Conservation (phyloP, 1,140 invertebrate genomes). For the Drosophila elegans region DNA sequence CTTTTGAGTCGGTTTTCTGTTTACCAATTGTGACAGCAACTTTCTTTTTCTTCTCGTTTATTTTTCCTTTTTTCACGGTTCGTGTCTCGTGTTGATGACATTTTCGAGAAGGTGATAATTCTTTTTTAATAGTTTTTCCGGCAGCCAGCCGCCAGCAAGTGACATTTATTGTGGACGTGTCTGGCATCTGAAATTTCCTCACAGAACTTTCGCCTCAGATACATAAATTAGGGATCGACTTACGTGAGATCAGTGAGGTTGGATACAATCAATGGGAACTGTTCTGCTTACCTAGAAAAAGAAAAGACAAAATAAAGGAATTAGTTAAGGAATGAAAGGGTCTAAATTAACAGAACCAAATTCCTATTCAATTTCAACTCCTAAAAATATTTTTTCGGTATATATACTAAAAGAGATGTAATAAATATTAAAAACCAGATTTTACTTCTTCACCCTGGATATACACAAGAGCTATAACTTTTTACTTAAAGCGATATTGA, state of each 20-base stretch:
- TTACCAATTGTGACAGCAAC: constrained; percentile 53
- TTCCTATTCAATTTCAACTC: neutral
- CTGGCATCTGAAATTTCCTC: constrained; percentile 33
- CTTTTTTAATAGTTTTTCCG: constrained; percentile 82
- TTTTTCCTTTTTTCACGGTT: constrained; percentile 46
- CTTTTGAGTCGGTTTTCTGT: constrained; percentile 43
- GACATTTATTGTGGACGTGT: constrained; percentile 75
- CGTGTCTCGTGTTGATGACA: constrained; percentile 32
- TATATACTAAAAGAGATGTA: neutral
- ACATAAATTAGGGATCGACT: constrained; percentile 57
- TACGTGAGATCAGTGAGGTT: constrained; percentile 39
- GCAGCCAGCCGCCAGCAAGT: constrained; percentile 67
- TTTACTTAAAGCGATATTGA: neutral
- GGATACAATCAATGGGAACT: neutral
- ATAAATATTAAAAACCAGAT: neutral
- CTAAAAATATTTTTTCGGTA: neutral
- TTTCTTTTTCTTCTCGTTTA: constrained; percentile 41
- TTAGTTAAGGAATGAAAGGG: constrained; percentile 4
- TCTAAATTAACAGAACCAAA: neutral
- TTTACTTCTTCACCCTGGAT: no score
- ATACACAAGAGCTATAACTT: neutral
- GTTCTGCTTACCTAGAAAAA: constrained; percentile 58
- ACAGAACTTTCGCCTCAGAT: constrained; percentile 41
- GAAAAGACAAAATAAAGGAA: constrained; percentile 12
- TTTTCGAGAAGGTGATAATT: constrained; percentile 76